phyloP scores from a whole-genome alignment of 2,113 vertebrate species.

The Falco punctatus region DNA sequence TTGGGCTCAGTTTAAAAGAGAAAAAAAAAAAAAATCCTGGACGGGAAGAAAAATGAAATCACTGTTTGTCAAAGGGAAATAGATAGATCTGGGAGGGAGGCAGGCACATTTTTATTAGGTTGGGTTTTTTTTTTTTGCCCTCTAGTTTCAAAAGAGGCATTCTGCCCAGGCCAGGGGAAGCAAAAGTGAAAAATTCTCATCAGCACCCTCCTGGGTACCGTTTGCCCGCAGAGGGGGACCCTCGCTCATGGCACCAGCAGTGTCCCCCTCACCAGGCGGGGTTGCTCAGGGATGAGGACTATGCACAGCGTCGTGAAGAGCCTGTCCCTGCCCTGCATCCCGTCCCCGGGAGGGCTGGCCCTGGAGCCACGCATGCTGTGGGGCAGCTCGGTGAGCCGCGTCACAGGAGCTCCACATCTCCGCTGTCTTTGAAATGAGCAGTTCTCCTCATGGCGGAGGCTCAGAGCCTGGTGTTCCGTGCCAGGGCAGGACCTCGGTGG shows the following conservation, averaged over 20 bases:
- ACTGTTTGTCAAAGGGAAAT: constrained; percentile 65
- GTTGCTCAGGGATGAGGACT: not conserved
- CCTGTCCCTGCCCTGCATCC: fast-evolving
- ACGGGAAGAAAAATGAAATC: constrained; percentile 65
- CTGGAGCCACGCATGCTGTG: fast-evolving
- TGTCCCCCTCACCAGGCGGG: not conserved
- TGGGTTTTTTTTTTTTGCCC: constrained; percentile 1
- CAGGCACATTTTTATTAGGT: not conserved
- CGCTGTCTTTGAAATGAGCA: not conserved
- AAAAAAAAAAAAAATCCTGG: constrained; percentile 40
- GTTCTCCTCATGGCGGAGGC: not conserved
- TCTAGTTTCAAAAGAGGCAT: constrained; percentile 33
- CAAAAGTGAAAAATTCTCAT: not conserved
- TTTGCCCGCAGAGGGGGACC: not conserved
- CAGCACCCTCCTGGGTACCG: not conserved
- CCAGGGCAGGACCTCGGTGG: not conserved
- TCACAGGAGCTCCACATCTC: not conserved
- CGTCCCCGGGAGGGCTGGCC: fast-evolving
- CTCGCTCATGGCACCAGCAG: not conserved
- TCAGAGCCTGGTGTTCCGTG: not conserved
- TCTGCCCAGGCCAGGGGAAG: not conserved
- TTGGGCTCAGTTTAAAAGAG: constrained; percentile 54
- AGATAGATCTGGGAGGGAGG: constrained; percentile 55
- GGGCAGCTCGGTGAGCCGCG: not conserved
- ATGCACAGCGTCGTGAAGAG: not conserved